These are phyloP conservation scores for Gallinago nigripennis DNA, from an alignment of 2,797 vertebrate species.

Conservation along the genomic window DNA sequence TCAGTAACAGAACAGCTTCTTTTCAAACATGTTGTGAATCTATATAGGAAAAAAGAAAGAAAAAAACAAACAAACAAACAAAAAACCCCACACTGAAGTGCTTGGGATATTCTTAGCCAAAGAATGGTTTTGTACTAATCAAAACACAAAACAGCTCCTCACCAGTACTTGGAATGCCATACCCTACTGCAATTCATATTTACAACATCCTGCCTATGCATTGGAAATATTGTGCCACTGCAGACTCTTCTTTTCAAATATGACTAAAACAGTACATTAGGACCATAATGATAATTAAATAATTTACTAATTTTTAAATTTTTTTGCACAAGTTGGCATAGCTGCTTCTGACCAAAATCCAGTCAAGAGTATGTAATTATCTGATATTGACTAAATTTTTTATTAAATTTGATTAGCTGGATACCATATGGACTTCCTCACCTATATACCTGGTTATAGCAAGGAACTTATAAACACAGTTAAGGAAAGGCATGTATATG, in stretches of 20 bases:
- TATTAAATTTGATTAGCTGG: neutral
- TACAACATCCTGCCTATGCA: neutral
- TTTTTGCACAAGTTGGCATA: neutral
- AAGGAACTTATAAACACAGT: neutral
- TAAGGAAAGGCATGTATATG: neutral
- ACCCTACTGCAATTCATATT: neutral
- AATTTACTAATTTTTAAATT: neutral
- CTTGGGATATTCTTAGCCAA: neutral
- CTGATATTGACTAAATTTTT: neutral
- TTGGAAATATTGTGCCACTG: neutral
- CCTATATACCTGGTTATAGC: neutral
- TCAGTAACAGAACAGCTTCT: neutral
- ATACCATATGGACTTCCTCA: neutral
- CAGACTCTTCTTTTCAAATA: neutral
- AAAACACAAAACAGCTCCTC: neutral
- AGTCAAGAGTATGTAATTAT: neutral
- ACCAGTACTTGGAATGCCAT: neutral
- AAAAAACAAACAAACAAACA: neutral
- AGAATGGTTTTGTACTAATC: neutral
- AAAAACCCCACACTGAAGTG: neutral
- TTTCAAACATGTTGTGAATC: neutral
- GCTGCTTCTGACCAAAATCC: neutral
- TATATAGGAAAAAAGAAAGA: accelerated
- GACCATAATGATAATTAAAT: neutral
- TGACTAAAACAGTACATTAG: neutral